Evolutionary conservation across 2,113 vertebrate species (phyloP).

Genomic region (Dipodomys stephensi): DNA sequence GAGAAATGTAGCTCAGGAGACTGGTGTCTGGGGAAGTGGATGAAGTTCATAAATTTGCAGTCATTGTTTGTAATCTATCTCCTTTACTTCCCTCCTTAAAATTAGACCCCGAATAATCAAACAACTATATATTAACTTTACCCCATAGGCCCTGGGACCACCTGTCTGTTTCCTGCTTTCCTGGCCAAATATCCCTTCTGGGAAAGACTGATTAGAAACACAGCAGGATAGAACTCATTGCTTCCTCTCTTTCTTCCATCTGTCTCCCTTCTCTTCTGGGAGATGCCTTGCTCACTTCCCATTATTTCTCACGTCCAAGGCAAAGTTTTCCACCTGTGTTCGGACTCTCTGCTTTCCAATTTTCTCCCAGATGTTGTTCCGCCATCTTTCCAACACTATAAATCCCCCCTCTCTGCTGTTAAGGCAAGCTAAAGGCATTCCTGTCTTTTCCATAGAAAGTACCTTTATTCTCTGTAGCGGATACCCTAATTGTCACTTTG

Average conservation of each 20-base stretch:
- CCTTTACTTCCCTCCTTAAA: conserved; percentile 54
- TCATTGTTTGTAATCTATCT: conserved; percentile 69
- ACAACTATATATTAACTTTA: conserved; percentile 71
- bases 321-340: conserved; percentile 63
- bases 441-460: not conserved
- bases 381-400: not conserved
- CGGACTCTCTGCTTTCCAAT: not conserved
- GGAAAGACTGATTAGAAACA: conserved; percentile 75
- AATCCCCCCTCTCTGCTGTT: not conserved
- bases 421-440: not conserved
- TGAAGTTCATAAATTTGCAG: conserved; percentile 66
- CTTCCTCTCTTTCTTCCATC: conserved; percentile 64
- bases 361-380: conserved; percentile 27
- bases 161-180: conserved; percentile 74
- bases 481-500: not conserved
- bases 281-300: conserved; percentile 53
- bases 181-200: conserved; percentile 69
- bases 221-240: conserved; percentile 65
- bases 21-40: conserved; percentile 60
- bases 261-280: conserved; percentile 72
- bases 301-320: conserved; percentile 6
- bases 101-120: conserved; percentile 65
- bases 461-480: not conserved
- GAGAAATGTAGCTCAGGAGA: conserved; percentile 71
- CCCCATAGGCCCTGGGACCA: conserved; percentile 68